Evolutionary conservation across 2,888 invertebrate species (phyloP).

Genomic region (Miltochrista miniata): DNA sequence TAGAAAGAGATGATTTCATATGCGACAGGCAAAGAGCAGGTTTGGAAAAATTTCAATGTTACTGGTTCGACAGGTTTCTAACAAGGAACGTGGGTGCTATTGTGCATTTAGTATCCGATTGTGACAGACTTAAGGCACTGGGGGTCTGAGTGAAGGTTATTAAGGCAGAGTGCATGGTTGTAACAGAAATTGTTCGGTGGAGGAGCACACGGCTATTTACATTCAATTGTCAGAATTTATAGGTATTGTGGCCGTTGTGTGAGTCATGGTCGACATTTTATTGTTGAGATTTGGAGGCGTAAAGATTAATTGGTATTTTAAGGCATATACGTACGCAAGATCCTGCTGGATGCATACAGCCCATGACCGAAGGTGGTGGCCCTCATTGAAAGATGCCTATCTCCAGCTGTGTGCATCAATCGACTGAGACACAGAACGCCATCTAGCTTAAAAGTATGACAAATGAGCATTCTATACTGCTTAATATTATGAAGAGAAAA

Average conservation of each 20-base stretch:
- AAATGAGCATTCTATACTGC: no score
- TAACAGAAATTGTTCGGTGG: slow-evolving; percentile 24
- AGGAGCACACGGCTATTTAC: slow-evolving; percentile 25
- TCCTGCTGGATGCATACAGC: no score
- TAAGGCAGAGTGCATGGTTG: slow-evolving; percentile 30
- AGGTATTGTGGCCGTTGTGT: slow-evolving; percentile 10
- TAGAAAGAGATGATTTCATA: slow-evolving; percentile 30
- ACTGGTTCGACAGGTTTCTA: slow-evolving; percentile 53
- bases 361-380: no score
- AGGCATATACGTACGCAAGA: no score
- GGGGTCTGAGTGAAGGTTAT: slow-evolving; percentile 24
- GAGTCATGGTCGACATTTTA: neutral
- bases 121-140: slow-evolving; percentile 39
- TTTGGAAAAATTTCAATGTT: slow-evolving; percentile 47
- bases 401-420: no score
- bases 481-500: no score
- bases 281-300: neutral
- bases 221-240: slow-evolving; percentile 18
- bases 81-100: slow-evolving; percentile 59
- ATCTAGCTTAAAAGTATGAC: no score
- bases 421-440: no score
- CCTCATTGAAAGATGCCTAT: no score
- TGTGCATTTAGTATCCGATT: slow-evolving; percentile 47
- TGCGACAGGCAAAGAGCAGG: slow-evolving; percentile 49
- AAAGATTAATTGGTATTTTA: no score